Conservation (phyloP, 2,888 invertebrate species). For the Folsomia candida region DNA sequence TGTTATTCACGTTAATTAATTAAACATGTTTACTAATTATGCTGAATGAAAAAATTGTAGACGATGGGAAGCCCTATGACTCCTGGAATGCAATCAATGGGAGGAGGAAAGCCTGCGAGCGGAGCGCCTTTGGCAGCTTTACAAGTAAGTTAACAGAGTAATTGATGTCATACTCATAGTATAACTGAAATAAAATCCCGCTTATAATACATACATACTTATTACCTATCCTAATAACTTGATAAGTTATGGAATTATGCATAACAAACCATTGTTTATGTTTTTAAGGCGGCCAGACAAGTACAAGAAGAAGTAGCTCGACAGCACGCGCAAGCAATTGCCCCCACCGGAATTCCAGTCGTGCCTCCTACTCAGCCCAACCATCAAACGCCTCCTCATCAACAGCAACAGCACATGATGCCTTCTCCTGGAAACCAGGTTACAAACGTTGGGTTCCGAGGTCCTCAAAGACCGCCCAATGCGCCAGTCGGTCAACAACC, state of each 20-base stretch:
- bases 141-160: slow-evolving; percentile 41
- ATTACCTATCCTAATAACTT: background rate
- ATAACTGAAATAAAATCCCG: background rate
- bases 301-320: slow-evolving; percentile 89
- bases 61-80: slow-evolving; percentile 33
- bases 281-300: slow-evolving; percentile 53
- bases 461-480: slow-evolving; percentile 35
- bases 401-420: slow-evolving; percentile 57
- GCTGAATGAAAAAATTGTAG: too few species aligned
- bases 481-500: slow-evolving; percentile 31
- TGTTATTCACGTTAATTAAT: too few species aligned
- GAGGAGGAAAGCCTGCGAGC: slow-evolving; percentile 49
- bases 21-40: background rate
- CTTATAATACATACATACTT: background rate
- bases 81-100: slow-evolving; percentile 33
- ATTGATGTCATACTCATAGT: background rate
- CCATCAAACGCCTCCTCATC: slow-evolving; percentile 56
- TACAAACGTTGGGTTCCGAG: slow-evolving; percentile 34
- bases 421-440: slow-evolving; percentile 52
- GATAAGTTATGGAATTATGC: background rate
- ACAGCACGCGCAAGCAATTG: slow-evolving; percentile 76
- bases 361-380: slow-evolving; percentile 47
- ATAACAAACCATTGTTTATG: slow-evolving; percentile 6
- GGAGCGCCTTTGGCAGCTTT: slow-evolving; percentile 50
- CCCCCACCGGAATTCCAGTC: slow-evolving; percentile 57